A percentile compares a stretch with the other conserved stretches of the same genome.
Conservation (phyloP, 2,113 vertebrate species). For the Pleuronectes platessa region DNA sequence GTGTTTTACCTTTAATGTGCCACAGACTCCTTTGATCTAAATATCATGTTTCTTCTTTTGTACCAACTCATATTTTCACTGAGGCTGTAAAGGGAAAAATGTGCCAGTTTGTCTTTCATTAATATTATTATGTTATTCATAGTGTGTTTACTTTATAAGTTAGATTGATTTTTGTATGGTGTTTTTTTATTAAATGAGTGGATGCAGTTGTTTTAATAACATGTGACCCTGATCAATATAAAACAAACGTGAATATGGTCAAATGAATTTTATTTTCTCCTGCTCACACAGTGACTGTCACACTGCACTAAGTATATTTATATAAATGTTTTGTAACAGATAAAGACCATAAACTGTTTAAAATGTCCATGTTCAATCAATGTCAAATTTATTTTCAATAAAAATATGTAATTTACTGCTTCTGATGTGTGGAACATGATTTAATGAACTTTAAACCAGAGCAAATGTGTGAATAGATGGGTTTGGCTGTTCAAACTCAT, state of each 20-base stretch:
- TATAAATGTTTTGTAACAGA: constrained; percentile 23
- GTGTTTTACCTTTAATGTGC: constrained; percentile 26
- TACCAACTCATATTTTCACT: not conserved
- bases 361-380: constrained; percentile 28
- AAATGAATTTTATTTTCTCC: not conserved
- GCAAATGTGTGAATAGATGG: no score
- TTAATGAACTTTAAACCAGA: no score
- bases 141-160: constrained; percentile 12
- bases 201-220: not conserved
- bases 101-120: constrained; percentile 24
- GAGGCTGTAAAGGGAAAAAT: constrained; percentile 41
- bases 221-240: not conserved
- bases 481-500: no score
- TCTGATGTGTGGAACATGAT: not conserved
- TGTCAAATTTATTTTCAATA: constrained; percentile 63
- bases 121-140: not conserved
- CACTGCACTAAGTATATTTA: constrained; percentile 14
- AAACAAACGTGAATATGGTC: not conserved
- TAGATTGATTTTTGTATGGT: not conserved
- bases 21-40: constrained; percentile 29
- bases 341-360: constrained; percentile 51
- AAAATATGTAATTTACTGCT: constrained; percentile 33
- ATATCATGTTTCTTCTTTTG: constrained; percentile 4
- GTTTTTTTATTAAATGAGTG: not conserved
- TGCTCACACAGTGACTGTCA: not conserved